phyloP scores from a whole-genome alignment of 2,888 invertebrate genomes.

The Mechanitis mazaeus region DNA sequence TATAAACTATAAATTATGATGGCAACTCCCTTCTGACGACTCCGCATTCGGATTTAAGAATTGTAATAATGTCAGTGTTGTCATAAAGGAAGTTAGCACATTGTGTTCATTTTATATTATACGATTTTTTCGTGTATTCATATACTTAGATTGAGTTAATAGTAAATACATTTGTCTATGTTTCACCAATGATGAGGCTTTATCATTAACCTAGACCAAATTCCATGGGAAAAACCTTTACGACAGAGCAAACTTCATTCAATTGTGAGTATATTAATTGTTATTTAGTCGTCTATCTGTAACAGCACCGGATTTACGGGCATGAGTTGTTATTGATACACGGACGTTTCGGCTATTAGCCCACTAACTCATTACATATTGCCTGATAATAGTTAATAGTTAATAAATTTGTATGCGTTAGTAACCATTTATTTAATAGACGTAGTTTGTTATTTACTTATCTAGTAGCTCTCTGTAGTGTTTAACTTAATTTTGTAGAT shows the following conservation, averaged over 20 bases:
- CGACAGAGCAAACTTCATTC: constrained; percentile 51
- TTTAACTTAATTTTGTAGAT: constrained; percentile 20
- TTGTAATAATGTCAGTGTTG: constrained; percentile 42
- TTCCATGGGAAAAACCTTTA: constrained; percentile 63
- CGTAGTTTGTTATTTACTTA: constrained; percentile 16
- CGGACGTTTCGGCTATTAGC: constrained; percentile 56
- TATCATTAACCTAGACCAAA: constrained; percentile 46
- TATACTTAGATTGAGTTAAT: constrained; percentile 31
- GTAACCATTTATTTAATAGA: constrained; percentile 22
- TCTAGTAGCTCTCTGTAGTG: constrained; percentile 15
- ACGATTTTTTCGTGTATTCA: constrained; percentile 25
- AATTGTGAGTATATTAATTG: constrained; percentile 55
- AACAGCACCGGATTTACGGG: constrained; percentile 40
- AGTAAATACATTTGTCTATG: constrained; percentile 17
- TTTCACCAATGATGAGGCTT: constrained; percentile 45
- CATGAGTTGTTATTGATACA: constrained; percentile 47
- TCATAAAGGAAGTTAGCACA: constrained; percentile 46
- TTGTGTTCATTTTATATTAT: constrained; percentile 41
- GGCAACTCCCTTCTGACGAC: background rate
- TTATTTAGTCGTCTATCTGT: constrained; percentile 32
- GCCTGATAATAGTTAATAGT: constrained; percentile 44
- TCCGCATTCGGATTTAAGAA: constrained; percentile 9
- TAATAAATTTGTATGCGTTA: constrained; percentile 20
- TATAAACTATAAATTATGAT: background rate
- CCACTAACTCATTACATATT: constrained; percentile 64